phyloP scores from a whole-genome alignment of 2,113 vertebrate species.

The Glareola pratincola region DNA sequence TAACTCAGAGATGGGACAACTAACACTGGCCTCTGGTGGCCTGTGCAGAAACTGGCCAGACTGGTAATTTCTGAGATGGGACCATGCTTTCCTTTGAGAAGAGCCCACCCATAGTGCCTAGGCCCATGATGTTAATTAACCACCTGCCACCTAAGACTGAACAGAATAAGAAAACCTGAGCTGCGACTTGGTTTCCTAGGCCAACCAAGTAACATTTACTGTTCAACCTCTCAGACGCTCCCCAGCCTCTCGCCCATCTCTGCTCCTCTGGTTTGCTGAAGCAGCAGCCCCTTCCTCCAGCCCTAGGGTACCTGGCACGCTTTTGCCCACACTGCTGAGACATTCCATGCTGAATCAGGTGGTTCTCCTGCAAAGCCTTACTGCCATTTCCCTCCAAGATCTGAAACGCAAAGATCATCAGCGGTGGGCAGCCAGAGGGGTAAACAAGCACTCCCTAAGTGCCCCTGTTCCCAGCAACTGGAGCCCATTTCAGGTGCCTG shows the following conservation, averaged over 20 bases:
- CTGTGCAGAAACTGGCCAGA: background rate
- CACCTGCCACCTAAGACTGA: background rate
- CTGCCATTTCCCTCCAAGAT: background rate
- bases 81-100: background rate
- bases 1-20: conserved; percentile 5
- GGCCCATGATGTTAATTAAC: background rate
- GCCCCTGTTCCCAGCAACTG: rapidly evolving
- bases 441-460: rapidly evolving
- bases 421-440: background rate
- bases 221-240: background rate
- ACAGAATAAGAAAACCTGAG: background rate
- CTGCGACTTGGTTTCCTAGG: background rate
- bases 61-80: background rate
- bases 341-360: background rate
- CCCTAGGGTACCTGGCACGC: rapidly evolving
- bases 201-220: background rate
- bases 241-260: background rate
- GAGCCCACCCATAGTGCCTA: background rate
- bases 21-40: conserved; percentile 61
- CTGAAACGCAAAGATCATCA: background rate
- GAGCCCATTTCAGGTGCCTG: background rate
- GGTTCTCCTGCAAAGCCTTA: background rate
- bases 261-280: background rate
- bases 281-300: background rate
- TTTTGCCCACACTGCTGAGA: background rate